Percentiles rank a stretch among this genome's conserved stretches.
Evolutionary conservation across 2,113 vertebrate species (phyloP).

Genomic region (Urocolius indicus): DNA sequence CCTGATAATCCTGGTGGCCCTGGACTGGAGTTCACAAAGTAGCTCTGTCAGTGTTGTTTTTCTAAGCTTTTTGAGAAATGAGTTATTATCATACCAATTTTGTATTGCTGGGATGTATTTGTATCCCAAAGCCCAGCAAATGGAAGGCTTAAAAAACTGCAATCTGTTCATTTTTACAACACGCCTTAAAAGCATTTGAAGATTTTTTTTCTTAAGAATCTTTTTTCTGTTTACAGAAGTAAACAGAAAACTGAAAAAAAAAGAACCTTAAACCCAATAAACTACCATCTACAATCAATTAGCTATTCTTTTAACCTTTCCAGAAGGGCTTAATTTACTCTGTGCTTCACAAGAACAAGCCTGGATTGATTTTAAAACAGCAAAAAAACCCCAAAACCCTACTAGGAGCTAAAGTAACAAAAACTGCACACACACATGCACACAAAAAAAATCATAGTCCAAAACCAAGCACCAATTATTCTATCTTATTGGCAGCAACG

Average conservation of each 20-base stretch:
- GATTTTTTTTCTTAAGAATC: conserved; percentile 24
- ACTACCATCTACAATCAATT: background rate
- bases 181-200: conserved; percentile 2
- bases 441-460: background rate
- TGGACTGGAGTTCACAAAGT: no score
- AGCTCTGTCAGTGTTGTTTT: conserved; percentile 28
- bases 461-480: conserved; percentile 25
- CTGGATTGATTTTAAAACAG: background rate
- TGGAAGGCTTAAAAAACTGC: conserved; percentile 11
- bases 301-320: conserved; percentile 45
- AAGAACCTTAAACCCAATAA: background rate
- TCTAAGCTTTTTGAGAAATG: conserved; percentile 7
- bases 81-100: background rate
- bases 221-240: background rate
- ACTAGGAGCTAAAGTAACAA: conserved; percentile 5
- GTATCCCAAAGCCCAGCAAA: conserved; percentile 29
- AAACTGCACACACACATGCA: background rate
- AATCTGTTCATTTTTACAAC: conserved; percentile 39
- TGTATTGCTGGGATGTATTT: conserved; percentile 1
- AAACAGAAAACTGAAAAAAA: background rate
- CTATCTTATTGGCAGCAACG: conserved; percentile 16
- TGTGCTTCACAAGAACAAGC: conserved; percentile 17
- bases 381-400: background rate
- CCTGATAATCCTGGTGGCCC: no score
- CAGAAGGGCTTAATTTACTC: conserved; percentile 19